Evolutionary conservation across 2,113 vertebrate genomes (phyloP).

Genomic region (Catagonus wagneri): DNA sequence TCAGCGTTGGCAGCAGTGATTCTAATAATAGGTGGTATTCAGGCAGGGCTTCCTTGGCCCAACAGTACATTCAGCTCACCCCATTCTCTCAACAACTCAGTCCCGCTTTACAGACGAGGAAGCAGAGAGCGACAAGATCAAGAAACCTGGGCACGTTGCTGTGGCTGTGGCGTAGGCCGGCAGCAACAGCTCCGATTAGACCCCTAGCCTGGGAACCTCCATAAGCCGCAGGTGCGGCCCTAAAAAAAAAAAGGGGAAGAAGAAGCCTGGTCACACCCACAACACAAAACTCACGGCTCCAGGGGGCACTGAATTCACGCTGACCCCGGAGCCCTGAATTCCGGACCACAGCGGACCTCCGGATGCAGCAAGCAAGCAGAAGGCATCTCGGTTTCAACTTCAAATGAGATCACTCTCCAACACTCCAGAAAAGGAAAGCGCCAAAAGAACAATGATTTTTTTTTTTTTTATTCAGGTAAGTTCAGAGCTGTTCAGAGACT

Average conservation of each 20-base stretch:
- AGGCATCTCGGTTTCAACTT: background rate
- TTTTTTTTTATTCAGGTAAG: background rate
- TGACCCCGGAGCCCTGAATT: fast-evolving
- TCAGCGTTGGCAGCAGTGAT: fast-evolving
- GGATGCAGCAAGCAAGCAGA: background rate
- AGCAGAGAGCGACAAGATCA: background rate
- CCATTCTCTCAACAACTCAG: background rate
- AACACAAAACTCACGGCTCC: background rate
- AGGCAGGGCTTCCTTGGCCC: background rate
- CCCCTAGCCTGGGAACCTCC: no score
- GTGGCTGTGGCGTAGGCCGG: no score
- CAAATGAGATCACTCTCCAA: background rate
- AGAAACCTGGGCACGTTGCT: no score
- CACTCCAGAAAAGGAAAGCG: background rate
- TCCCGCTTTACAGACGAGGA: slow-evolving; percentile 28
- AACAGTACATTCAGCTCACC: background rate
- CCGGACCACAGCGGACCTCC: background rate
- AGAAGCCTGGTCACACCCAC: background rate
- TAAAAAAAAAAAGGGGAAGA: no score
- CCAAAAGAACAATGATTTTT: background rate
- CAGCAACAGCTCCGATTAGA: no score
- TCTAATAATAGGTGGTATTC: background rate
- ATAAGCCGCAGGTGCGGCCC: no score
- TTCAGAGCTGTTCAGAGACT: background rate
- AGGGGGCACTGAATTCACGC: background rate